Conservation (phyloP, 2,797 vertebrate genomes). For the Aplochiton taeniatus region DNA sequence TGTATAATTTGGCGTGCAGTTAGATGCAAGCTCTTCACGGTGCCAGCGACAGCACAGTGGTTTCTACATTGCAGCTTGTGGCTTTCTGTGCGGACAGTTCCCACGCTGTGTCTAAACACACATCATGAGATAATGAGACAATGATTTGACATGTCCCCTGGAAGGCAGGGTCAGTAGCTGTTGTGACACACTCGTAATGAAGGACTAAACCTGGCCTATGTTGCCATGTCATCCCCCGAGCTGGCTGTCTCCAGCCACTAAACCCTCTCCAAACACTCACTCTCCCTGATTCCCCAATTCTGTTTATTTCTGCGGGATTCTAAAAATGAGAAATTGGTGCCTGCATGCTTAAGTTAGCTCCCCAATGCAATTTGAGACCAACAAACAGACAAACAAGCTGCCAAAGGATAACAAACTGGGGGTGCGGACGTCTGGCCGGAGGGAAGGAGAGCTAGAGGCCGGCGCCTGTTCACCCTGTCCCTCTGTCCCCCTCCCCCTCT, state of each 20-base stretch:
- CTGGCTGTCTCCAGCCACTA: constrained; percentile 61
- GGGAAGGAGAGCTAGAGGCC: constrained; percentile 40
- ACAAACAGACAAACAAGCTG: constrained; percentile 71
- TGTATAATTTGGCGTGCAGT: not conserved
- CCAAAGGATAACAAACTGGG: constrained; percentile 61
- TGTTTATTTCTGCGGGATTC: constrained; percentile 70
- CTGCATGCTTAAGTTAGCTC: constrained; percentile 48
- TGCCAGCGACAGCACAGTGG: not conserved
- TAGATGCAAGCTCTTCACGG: not conserved
- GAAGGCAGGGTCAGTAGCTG: constrained; percentile 33
- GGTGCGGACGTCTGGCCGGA: constrained; percentile 49
- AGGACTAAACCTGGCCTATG: constrained; percentile 49
- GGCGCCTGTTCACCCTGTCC: constrained; percentile 32
- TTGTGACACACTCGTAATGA: constrained; percentile 29
- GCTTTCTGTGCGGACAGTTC: constrained; percentile 33
- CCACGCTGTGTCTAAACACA: constrained; percentile 39
- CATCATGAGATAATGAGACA: not conserved
- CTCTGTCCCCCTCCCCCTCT: not conserved
- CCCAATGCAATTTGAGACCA: constrained; percentile 60
- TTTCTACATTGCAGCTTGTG: constrained; percentile 11
- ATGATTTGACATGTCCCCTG: constrained; percentile 20
- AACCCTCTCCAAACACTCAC: constrained; percentile 69
- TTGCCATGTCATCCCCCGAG: constrained; percentile 54
- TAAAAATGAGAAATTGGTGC: constrained; percentile 65
- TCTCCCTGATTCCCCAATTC: constrained; percentile 54